Percentiles rank a stretch among this genome's conserved stretches.
Conservation (phyloP, 2,113 vertebrate species). For the Perccottus glenii region DNA sequence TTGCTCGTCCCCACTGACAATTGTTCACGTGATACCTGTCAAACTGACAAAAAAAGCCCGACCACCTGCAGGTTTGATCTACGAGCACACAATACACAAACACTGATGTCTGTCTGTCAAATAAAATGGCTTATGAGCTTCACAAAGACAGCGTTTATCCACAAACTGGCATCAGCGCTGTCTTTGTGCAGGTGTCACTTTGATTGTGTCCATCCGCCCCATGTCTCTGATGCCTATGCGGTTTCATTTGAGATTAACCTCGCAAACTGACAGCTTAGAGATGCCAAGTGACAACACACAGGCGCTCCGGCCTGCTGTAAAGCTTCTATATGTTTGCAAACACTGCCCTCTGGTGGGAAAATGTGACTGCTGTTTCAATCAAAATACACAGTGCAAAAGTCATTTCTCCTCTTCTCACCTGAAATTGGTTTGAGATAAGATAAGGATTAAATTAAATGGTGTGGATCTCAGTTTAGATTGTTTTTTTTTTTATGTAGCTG, state of each 20-base stretch:
- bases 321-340: not conserved
- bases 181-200: constrained; percentile 23
- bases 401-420: too few relatives aligned
- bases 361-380: not conserved
- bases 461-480: too few relatives aligned
- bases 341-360: constrained; percentile 50
- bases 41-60: too few relatives aligned
- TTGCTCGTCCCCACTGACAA: too few relatives aligned
- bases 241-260: constrained; percentile 28
- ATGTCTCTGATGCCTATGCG: constrained; percentile 7
- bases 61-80: constrained; percentile 12
- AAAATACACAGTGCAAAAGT: too few relatives aligned
- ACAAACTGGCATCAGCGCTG: not conserved
- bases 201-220: constrained; percentile 1
- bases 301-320: not conserved
- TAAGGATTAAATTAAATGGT: too few relatives aligned
- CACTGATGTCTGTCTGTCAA: constrained; percentile 8
- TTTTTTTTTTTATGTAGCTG: too few relatives aligned
- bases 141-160: constrained; percentile 6
- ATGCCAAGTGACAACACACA: not conserved
- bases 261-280: constrained; percentile 3
- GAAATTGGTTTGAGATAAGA: too few relatives aligned
- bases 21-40: too few relatives aligned
- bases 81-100: not conserved
- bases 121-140: not conserved